phyloP scores from a whole-genome alignment of 1,140 invertebrate genomes.

The Drosophila truncata region DNA sequence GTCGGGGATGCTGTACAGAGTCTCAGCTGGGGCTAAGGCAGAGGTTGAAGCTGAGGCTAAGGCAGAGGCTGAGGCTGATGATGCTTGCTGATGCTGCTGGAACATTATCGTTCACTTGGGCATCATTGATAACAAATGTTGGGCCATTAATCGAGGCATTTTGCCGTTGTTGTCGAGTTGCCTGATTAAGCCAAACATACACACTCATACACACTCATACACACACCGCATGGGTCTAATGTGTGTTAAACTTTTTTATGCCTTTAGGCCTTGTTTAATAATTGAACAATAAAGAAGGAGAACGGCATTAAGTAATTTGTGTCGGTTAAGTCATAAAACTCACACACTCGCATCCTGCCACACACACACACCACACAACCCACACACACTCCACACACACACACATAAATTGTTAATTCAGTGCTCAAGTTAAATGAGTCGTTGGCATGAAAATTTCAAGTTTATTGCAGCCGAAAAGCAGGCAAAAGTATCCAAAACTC shows the following conservation, averaged over 20 bases:
- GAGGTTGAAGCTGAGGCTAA: neutral
- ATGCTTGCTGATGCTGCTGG: conserved; percentile 31
- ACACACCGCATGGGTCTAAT: conserved; percentile 36
- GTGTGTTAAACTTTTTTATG: conserved; percentile 68
- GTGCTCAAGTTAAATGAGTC: conserved; percentile 78
- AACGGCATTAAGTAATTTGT: conserved; percentile 80
- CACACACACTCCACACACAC: conserved; percentile 4
- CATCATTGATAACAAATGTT: conserved; percentile 77
- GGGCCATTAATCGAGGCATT: conserved; percentile 69
- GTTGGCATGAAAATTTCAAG: conserved; percentile 78
- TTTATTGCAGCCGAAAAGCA: conserved; percentile 61
- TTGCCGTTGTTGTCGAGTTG: conserved; percentile 25
- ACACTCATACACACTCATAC: conserved; percentile 16
- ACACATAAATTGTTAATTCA: conserved; percentile 76
- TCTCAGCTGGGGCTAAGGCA: conserved; percentile 6
- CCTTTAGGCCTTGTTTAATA: conserved; percentile 66
- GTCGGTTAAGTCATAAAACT: conserved; percentile 73
- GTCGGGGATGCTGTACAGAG: neutral
- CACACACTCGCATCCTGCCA: conserved; percentile 36
- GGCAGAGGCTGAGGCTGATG: neutral
- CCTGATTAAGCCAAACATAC: conserved; percentile 53
- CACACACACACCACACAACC: conserved; percentile 10
- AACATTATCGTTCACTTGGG: conserved; percentile 75
- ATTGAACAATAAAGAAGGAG: conserved; percentile 78
- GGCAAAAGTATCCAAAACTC: conserved; percentile 11